Base-by-base conservation (phyloP, 2,888 invertebrate genomes). In the Hydrotaea diabolus region DNA sequence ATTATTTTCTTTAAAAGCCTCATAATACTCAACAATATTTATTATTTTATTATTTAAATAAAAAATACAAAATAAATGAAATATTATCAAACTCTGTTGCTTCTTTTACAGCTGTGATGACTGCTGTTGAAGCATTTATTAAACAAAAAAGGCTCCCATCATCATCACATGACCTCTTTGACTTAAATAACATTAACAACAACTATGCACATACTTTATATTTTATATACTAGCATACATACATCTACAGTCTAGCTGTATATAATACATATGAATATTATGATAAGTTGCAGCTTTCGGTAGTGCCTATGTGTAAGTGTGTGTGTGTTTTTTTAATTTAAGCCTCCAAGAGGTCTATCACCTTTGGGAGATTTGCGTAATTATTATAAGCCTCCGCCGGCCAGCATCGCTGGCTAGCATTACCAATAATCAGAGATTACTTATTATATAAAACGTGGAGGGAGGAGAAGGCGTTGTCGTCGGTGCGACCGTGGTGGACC, bases 341-440 rank as follows among this genome's bases (percentile, higher is more conserved):
- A 82, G 79, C 74, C 79, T 74, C 62, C 62, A 13, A 85, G 85
- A 85, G 85, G 79, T 85, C 77, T 69, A 80, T 74, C 85, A 85
- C 85, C 85, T 85, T 82, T 82, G 0, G 5, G 77, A 82, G 79
- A 82, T 82, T 82, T 85, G 82, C 82, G 85, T 85, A 85, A 85
- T 85, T 82, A 85, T 82, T 85, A 66, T 73, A 81, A 85, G 81
- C 64, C 80, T 59, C 39, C 31, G 69, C 49, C 46, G 46, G 17
- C 55, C 26, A 66, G 36, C 39, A 7, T 26, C 17, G n/a, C 31
- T 8, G 43, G 15, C 31, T 8, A 39, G 15, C 55, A 31, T 59
- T 77, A 74, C 17, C 71, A 59, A 59, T 53, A 76, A 80, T 77
- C 66, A 73, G 43, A 82, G 55, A 71, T 82, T 82, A 43, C n/a